Evolutionary conservation across 2,113 vertebrate genomes (phyloP).

Genomic region (Deroptyus accipitrinus): DNA sequence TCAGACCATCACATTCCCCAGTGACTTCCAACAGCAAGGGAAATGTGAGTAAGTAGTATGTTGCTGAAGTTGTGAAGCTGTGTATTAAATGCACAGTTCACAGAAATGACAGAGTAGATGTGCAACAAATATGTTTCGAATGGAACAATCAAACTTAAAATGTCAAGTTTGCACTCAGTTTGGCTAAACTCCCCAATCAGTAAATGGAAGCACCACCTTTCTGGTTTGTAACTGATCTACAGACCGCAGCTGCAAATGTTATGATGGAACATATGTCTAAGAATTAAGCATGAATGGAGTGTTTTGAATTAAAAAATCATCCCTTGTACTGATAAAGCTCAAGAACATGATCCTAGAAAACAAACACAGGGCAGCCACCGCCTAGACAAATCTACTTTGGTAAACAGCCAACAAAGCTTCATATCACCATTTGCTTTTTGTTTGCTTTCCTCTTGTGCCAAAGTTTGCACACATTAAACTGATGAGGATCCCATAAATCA

Average conservation of each 20-base stretch:
- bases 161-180: not conserved
- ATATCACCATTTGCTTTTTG: not conserved
- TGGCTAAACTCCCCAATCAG: not conserved
- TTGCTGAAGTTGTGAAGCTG: not conserved
- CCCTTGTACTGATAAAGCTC: not conserved
- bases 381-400: not conserved
- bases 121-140: fast-evolving
- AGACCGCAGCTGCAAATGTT: not conserved
- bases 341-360: not conserved
- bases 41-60: fast-evolving
- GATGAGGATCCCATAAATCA: not conserved
- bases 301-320: not conserved
- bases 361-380: not conserved
- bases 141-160: not conserved
- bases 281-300: not conserved
- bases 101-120: too few relatives aligned
- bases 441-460: not conserved
- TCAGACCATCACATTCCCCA: fast-evolving
- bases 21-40: not conserved
- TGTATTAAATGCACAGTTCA: not conserved
- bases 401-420: not conserved
- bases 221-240: not conserved
- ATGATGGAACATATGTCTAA: fast-evolving
- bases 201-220: not conserved
- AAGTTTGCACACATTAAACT: not conserved